Conservation (phyloP, 2,113 vertebrate genomes). For the Scolopax mira region DNA sequence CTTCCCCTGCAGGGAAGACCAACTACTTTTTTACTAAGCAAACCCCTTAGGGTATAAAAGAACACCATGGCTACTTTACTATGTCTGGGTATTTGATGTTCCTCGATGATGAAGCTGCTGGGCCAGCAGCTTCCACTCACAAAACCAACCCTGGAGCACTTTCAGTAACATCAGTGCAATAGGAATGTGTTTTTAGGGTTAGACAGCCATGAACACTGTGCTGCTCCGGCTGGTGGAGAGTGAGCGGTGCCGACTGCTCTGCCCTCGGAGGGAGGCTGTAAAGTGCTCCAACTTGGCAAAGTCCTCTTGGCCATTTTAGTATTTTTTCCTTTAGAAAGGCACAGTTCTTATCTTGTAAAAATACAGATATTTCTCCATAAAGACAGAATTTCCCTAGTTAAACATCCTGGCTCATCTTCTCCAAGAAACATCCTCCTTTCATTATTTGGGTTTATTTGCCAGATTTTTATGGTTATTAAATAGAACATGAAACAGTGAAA, state of each 20-base stretch:
- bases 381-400: constrained; percentile 10
- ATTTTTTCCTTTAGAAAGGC: constrained; percentile 33
- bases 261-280: background rate
- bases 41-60: background rate
- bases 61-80: background rate
- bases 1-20: background rate
- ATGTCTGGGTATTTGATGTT: background rate
- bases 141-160: background rate
- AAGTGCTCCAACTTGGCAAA: background rate
- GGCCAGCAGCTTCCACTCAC: background rate
- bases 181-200: background rate
- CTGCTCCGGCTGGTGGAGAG: background rate
- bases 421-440: background rate
- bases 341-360: constrained; percentile 52
- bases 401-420: constrained; percentile 38
- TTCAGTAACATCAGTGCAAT: background rate
- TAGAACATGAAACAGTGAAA: background rate
- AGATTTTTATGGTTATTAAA: constrained; percentile 8
- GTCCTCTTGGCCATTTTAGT: background rate
- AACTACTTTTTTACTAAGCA: background rate
- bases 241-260: background rate
- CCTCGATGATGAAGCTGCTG: background rate
- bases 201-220: background rate
- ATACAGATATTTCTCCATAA: constrained; percentile 23
- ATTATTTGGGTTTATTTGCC: background rate